Base-by-base conservation (phyloP, 1,140 invertebrate species). In the Lasioglossum baleicum region DNA sequence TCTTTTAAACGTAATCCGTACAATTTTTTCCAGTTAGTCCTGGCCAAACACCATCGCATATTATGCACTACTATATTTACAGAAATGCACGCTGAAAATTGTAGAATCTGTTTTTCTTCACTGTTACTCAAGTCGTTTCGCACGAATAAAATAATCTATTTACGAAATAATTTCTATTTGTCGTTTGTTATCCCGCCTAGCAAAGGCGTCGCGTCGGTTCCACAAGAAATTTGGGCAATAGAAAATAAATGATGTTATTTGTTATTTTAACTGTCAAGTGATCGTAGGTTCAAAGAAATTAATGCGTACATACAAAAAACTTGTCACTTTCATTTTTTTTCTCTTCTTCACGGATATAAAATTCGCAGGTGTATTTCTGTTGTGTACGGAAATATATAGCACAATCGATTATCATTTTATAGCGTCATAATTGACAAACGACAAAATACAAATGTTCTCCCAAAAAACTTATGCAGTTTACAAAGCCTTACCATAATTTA, bases 1-100 rank as follows among this genome's bases (percentile, higher is more conserved):
- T 82, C 17, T 11, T 53, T n/a, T 40, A 73, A 35, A 74, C 13
- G 26, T 60, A 66, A 26, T 74, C 11, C 48, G 7, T 56, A 48
- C 76, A 70, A 44, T 11, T 61, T 86, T 26, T 58, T 70, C 66
- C 31, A 13, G 11, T 70, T 75, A 69, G 26, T 61, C 65, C 58
- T 84, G 56, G 40, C 67, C 81, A 81, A n/a, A 80, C 78, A 61
- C 71, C 81, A 79, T 83, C 74, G 79, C 66, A 75, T 83, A 72
- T 82, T 64, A 82, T 64, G 78, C 72, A 40, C 48, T 83, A 87
- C 87, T 91, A 91, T 92, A 91, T 92, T 89, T 91, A 91, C 88
- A 91, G 78, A 91, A 91, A 90, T 90, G 88, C 89, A 89, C 82
- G 86, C 83, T 82, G 85, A 84, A 35, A 88, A 77, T 90, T 90